Conservation (phyloP, 1,140 invertebrate genomes). For the Trichonephila clavata region DNA sequence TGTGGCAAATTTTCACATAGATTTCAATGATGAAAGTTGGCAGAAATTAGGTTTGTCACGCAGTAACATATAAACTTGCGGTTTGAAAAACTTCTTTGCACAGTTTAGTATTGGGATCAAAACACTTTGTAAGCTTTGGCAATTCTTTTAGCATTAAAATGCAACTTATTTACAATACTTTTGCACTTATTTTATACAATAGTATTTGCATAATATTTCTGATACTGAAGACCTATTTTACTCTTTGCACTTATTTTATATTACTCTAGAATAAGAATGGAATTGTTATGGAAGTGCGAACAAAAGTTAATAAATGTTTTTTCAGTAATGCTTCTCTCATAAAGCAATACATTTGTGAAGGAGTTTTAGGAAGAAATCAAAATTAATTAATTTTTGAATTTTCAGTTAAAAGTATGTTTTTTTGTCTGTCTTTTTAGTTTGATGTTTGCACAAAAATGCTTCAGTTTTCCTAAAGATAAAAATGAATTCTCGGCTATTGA, state of each 20-base stretch:
- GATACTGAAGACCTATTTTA: constrained; percentile 1
- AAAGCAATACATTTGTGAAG: constrained; percentile 37
- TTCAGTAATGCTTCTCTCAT: neutral
- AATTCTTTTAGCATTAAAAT: constrained; percentile 52
- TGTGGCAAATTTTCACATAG: constrained; percentile 34
- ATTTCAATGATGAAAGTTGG: neutral
- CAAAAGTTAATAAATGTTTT: constrained; percentile 50
- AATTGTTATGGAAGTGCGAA: neutral
- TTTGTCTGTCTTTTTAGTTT: too few relatives aligned
- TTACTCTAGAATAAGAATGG: constrained; percentile 35
- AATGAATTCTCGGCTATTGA: too few relatives aligned
- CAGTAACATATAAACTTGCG: neutral
- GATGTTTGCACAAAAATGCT: too few relatives aligned
- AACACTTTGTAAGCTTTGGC: constrained; percentile 37
- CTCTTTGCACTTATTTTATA: constrained; percentile 62
- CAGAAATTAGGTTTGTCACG: constrained; percentile 40
- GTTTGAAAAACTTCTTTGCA: constrained; percentile 30
- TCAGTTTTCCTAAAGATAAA: too few relatives aligned
- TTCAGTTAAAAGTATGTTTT: too few relatives aligned
- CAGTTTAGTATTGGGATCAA: constrained; percentile 37
- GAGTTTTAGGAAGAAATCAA: neutral
- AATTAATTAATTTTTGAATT: neutral
- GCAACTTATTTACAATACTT: constrained; percentile 60
- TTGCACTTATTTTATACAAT: constrained; percentile 65
- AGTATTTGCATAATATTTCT: constrained; percentile 1